Base-by-base conservation (phyloP, 2,888 invertebrate genomes). In the Drosophila suboccidentalis region DNA sequence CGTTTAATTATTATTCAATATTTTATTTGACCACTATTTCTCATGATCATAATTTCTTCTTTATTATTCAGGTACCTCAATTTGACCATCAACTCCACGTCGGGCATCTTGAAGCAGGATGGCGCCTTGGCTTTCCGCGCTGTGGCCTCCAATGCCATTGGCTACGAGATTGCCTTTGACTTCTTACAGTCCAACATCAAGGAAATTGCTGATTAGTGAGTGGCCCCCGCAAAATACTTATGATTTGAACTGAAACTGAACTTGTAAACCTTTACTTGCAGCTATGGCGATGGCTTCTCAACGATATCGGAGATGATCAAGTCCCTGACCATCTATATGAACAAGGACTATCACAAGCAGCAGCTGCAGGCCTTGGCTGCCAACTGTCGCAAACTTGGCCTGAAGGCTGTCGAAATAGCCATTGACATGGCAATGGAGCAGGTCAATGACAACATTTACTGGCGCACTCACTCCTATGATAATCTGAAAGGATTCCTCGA, bases 71-170 rank as follows among this genome's bases (percentile, higher is more conserved):
- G 94, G 81, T 94, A 94, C 83, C 89, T 94, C 19, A 93, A 93
- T 67, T 92, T 94, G 92, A 93, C 93, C 19, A 91, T 94, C 47
- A 92, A 92, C 58, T 89, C 93, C 1, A 91, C 92, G 6, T 93
- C 94, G 50, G 94, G 94, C 61, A 94, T 95, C 55, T 91, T 94
- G 47, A 94, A 94, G 75, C 95, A 95, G 89, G 95, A 95, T 85
- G 95, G 95, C 13, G 93, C 93, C 47, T 90, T 93, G 46, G 94
- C 95, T 11, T 95, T 95, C 77, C 90, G 92, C 60, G 92, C 94
- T 0, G 94, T 95, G 1, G 94, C 95, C 2, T 91, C 91, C 50
- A 95, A 95, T 90, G 93, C 93, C 32, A 92, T 94, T 73, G 95
- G 95, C 26, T 93, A 94, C 79, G 93, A 94, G 75, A 92, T 95